These are phyloP conservation scores for Drosophila tripunctata DNA, from an alignment of 2,888 invertebrate species.

Conservation along the genomic window DNA sequence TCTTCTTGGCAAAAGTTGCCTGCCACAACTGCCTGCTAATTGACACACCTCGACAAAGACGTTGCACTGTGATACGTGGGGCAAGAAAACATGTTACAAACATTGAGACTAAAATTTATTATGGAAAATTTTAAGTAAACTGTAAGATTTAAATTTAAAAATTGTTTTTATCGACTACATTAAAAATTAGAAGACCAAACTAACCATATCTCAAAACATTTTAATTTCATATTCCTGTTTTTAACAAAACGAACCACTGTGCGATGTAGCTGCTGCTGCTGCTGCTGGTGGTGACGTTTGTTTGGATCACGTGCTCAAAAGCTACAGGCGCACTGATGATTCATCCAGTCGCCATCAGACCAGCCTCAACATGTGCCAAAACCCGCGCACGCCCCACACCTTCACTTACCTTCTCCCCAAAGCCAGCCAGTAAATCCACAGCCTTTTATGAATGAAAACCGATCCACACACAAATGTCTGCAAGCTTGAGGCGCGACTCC, in stretches of 20 bases:
- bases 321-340: conserved; percentile 45
- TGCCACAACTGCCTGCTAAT: conserved; percentile 69
- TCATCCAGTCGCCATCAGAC: conserved; percentile 48
- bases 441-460: conserved; percentile 74
- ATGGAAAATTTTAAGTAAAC: no score
- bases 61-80: not conserved
- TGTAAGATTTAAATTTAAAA: no score
- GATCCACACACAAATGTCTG: conserved; percentile 52
- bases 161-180: no score
- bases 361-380: conserved; percentile 56
- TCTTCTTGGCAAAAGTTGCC: conserved; percentile 27
- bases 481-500: conserved; percentile 46
- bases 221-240: not conserved
- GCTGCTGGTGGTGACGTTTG: conserved; percentile 28
- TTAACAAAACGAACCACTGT: not conserved
- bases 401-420: not conserved
- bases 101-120: no score
- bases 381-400: conserved; percentile 23
- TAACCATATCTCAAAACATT: not conserved
- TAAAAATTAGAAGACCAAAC: not conserved
- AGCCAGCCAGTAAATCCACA: conserved; percentile 24
- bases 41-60: conserved; percentile 69
- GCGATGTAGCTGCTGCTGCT: no score
- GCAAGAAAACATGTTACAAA: not conserved
- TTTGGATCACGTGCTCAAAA: conserved; percentile 63